A percentile compares a stretch with the other conserved stretches of the same genome.
phyloP scores from a whole-genome alignment of 2,797 vertebrate species.

The Peromyscus aztecus region DNA sequence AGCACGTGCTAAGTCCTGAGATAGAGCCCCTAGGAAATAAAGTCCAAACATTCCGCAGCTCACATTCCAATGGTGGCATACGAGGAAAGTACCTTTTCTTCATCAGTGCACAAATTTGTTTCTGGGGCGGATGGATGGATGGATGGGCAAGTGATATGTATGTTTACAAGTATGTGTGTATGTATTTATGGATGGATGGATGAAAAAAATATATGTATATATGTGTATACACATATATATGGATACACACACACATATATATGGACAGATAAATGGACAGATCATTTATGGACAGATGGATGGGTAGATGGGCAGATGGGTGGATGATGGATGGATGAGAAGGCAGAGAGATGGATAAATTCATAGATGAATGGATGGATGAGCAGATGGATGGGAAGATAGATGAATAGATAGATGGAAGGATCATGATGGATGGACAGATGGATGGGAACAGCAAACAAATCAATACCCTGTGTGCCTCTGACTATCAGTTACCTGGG shows the following conservation, averaged over 20 bases:
- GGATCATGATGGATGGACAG: background rate
- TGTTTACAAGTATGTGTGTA: background rate
- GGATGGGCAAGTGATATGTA: background rate
- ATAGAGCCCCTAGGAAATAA: background rate
- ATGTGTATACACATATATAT: background rate
- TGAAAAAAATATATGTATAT: background rate
- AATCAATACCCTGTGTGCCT: background rate
- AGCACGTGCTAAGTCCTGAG: background rate
- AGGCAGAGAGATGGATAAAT: background rate
- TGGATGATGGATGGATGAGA: background rate
- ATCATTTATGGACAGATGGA: background rate
- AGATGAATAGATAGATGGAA: background rate
- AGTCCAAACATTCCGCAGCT: no score
- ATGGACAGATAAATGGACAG: no score
- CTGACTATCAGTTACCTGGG: background rate
- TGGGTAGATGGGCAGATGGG: background rate
- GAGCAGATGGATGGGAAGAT: background rate
- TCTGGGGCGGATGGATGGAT: background rate
- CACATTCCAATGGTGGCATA: background rate
- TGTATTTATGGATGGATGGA: background rate
- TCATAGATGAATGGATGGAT: background rate
- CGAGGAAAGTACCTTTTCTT: background rate
- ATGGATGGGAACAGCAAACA: background rate
- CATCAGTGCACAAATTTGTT: background rate
- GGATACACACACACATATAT: background rate